Conservation (phyloP, 2,888 invertebrate genomes). For the Tanytarsus gracilentus region DNA sequence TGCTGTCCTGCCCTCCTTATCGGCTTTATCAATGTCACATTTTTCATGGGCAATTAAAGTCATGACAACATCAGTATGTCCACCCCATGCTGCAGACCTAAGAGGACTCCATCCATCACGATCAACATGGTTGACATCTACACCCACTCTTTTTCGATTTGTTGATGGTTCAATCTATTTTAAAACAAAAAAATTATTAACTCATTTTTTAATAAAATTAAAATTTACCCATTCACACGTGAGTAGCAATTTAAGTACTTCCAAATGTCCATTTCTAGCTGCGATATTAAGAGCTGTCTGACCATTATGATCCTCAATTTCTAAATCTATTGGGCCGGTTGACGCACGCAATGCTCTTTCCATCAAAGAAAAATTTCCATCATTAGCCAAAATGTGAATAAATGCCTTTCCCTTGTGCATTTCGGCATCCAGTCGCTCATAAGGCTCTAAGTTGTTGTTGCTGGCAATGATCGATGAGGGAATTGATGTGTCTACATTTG, state of each 20-base stretch:
- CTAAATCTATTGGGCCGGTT: conserved; percentile 46
- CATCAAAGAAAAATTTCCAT: conserved; percentile 61
- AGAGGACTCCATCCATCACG: conserved; percentile 85
- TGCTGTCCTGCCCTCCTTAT: conserved; percentile 78
- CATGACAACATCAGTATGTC: conserved; percentile 80
- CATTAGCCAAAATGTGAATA: conserved; percentile 66
- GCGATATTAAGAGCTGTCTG: conserved; percentile 82
- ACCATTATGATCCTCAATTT: conserved; percentile 64
- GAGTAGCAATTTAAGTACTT: conserved; percentile 57
- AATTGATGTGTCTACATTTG: not conserved
- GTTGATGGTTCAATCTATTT: conserved; percentile 34
- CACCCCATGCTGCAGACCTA: conserved; percentile 91
- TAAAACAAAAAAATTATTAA: conserved; percentile 32
- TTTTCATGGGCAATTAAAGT: conserved; percentile 61
- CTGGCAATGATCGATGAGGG: conserved; percentile 44
- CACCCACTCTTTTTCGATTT: conserved; percentile 38
- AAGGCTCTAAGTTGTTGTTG: conserved; percentile 39
- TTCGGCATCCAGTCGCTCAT: conserved; percentile 36
- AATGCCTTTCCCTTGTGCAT: conserved; percentile 54
- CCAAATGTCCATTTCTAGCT: conserved; percentile 65
- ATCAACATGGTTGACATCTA: conserved; percentile 67
- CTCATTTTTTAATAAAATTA: not conserved
- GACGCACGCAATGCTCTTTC: conserved; percentile 55
- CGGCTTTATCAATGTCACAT: conserved; percentile 78
- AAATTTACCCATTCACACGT: conserved; percentile 29